Evolutionary conservation across 1,140 invertebrate species (phyloP).

Genomic region (Dolichoris vasculosae): DNA sequence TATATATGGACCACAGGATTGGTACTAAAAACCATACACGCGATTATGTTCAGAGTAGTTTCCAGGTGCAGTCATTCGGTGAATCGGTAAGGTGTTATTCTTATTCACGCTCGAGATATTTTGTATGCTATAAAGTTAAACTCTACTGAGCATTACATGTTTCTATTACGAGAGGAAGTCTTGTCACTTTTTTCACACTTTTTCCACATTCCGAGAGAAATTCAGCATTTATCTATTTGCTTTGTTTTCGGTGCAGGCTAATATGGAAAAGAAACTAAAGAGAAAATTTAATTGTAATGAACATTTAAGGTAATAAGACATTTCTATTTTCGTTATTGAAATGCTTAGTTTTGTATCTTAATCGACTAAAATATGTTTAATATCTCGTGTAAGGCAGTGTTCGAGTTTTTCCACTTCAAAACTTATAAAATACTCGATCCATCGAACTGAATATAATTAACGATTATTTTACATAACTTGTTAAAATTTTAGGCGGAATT

Average conservation of each 20-base stretch:
- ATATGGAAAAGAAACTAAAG: background rate
- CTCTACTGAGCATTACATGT: background rate
- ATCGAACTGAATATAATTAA: background rate
- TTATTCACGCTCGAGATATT: constrained; percentile 14
- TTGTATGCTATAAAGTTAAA: background rate
- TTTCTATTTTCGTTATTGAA: background rate
- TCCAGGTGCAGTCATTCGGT: background rate
- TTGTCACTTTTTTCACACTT: constrained; percentile 2
- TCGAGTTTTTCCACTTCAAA: background rate
- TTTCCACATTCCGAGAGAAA: background rate
- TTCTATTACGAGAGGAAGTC: background rate
- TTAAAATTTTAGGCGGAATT: too few relatives aligned
- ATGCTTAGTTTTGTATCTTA: background rate
- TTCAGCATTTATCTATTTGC: background rate
- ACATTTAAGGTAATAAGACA: background rate
- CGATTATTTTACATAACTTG: background rate
- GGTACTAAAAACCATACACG: background rate
- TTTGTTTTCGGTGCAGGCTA: background rate
- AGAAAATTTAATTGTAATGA: background rate
- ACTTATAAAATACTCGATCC: background rate
- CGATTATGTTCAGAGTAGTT: background rate
- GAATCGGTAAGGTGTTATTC: background rate
- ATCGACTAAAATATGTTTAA: background rate
- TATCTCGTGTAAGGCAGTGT: background rate
- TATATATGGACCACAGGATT: background rate